Evolutionary conservation across 2,113 vertebrate species (phyloP).

Genomic region (Caracal caracal): DNA sequence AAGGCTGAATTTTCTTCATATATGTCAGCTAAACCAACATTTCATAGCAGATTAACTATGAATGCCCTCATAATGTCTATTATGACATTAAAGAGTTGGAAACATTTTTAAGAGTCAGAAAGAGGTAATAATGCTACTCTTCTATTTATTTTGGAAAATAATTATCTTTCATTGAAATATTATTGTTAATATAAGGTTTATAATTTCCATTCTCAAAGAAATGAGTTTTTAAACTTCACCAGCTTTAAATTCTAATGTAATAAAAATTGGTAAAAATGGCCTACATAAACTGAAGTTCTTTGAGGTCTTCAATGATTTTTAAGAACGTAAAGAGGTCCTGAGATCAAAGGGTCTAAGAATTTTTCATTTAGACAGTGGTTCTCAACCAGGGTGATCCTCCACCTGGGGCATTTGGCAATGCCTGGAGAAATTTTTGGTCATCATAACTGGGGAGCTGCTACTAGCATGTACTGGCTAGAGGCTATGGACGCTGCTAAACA

Average conservation of each 20-base stretch:
- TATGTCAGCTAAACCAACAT: neutral
- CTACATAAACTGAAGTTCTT: neutral
- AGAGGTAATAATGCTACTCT: neutral
- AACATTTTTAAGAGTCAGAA: neutral
- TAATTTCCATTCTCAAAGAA: neutral
- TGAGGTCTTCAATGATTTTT: neutral
- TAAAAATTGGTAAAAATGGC: neutral
- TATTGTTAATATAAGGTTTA: neutral
- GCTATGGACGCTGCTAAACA: neutral
- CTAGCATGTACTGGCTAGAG: neutral
- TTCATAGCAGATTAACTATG: neutral
- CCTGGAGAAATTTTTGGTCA: neutral
- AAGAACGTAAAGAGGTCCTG: neutral
- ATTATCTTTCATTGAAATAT: slow-evolving; percentile 2
- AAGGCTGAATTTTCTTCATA: slow-evolving; percentile 6
- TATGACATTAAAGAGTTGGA: neutral
- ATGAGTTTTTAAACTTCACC: neutral
- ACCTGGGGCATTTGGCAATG: neutral
- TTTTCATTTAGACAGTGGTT: slow-evolving; percentile 8
- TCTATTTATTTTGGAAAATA: neutral
- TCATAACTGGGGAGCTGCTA: neutral
- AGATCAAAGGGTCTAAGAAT: neutral
- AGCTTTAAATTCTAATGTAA: slow-evolving; percentile 41
- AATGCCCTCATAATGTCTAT: neutral
- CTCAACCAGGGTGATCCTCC: neutral